phyloP scores from a whole-genome alignment of 2,888 invertebrate species.

The Corythucha ciliata region DNA sequence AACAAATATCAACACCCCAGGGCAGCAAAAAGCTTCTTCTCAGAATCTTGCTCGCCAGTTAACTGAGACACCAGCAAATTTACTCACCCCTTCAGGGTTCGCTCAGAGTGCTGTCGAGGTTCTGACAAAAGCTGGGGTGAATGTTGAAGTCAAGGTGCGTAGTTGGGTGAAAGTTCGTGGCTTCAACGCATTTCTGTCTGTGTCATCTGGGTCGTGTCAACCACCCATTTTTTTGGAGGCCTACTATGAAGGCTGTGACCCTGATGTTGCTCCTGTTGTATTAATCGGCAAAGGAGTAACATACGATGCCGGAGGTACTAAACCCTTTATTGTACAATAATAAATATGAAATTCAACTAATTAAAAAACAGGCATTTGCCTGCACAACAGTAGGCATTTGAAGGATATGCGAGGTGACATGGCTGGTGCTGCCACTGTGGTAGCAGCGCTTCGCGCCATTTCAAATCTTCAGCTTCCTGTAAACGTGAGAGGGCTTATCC shows the following conservation, averaged over 20 bases:
- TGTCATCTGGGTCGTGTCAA: constrained; percentile 66
- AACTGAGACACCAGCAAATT: constrained; percentile 72
- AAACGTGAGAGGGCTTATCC: constrained; percentile 54
- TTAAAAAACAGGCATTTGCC: constrained; percentile 59
- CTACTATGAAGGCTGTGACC: constrained; percentile 54
- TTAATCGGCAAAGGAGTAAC: constrained; percentile 55
- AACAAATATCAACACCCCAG: constrained; percentile 39
- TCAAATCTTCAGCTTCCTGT: constrained; percentile 31
- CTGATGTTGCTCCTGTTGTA: constrained; percentile 56
- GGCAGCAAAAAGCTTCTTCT: constrained; percentile 60
- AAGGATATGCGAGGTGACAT: constrained; percentile 70
- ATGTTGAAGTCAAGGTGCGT: constrained; percentile 55
- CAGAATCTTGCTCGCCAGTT: constrained; percentile 69
- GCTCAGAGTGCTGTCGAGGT: constrained; percentile 57
- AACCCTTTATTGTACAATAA: no score
- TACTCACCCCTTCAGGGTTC: constrained; percentile 68
- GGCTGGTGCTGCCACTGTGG: constrained; percentile 53
- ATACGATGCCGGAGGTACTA: constrained; percentile 20
- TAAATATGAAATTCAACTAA: background rate
- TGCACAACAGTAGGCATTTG: constrained; percentile 55
- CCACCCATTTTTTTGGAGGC: constrained; percentile 71
- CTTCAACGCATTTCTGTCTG: constrained; percentile 70
- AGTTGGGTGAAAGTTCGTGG: constrained; percentile 68
- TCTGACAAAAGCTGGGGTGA: constrained; percentile 48
- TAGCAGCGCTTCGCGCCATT: constrained; percentile 28